phyloP scores from a whole-genome alignment of 2,113 vertebrate genomes.

The Rhea pennata region DNA sequence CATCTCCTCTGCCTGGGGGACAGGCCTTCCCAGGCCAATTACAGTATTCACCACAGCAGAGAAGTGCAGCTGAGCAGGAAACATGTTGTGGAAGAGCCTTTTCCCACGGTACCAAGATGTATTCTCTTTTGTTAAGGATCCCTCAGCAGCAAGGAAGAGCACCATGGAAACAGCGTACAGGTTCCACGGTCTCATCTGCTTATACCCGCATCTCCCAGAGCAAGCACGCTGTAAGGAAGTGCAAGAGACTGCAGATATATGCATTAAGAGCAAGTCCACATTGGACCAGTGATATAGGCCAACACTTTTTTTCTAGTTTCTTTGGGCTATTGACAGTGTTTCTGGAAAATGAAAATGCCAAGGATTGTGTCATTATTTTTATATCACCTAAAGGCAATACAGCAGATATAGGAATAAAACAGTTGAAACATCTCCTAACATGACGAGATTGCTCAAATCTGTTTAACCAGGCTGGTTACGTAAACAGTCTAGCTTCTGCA shows the following conservation, averaged over 20 bases:
- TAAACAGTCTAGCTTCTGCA: neutral
- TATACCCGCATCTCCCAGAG: neutral
- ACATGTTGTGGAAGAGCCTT: neutral
- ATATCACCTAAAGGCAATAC: neutral
- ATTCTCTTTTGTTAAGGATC: neutral
- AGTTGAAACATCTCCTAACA: neutral
- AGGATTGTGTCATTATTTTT: neutral
- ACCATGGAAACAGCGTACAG: slow-evolving; percentile 39
- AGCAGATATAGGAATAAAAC: neutral
- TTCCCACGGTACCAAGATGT: slow-evolving; percentile 17
- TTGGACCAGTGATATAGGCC: slow-evolving; percentile 10
- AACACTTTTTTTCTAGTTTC: slow-evolving; percentile 2
- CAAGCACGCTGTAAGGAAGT: neutral
- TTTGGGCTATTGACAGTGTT: neutral
- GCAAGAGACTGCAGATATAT: neutral
- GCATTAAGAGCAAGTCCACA: neutral
- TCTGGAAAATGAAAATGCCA: slow-evolving; percentile 18
- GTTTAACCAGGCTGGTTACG: neutral
- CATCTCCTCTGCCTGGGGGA: neutral
- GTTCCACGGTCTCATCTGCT: neutral
- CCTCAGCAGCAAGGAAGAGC: neutral
- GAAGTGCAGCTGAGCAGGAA: slow-evolving; percentile 30
- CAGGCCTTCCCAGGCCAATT: slow-evolving; percentile 21
- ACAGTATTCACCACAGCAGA: neutral
- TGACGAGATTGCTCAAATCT: neutral